Base-by-base conservation (phyloP, 2,888 invertebrate species). In the Lasioglossum leucozonium region DNA sequence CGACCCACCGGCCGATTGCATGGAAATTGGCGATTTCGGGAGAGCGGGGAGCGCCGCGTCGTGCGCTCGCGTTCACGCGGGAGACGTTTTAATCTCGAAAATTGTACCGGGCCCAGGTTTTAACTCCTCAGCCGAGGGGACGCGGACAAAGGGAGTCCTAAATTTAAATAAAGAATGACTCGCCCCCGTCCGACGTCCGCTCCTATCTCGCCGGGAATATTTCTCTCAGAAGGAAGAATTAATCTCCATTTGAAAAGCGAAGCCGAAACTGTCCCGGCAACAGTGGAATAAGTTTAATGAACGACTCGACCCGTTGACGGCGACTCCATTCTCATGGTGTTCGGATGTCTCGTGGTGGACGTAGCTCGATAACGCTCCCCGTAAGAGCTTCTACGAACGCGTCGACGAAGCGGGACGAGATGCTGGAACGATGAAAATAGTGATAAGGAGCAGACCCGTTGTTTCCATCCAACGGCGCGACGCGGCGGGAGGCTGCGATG, bases 81-180 rank as follows among this genome's bases (percentile, higher is more conserved):
- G 58, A 26, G 58, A 26, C 26, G 58, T 58, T 58, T 58, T 58
- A 58, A 58, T 58, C 58, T 26, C 58, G 58, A 58, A 26, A 58
- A 58, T 58, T 58, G 58, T 58, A 26, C 42, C 79, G 72, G 30
- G n/a, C n/a, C 42, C 26, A 16, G 55, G 34, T 47, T 40, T 30
- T 37, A 69, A 69, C 40, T 69, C 69, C 37, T 37, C n/a, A 22
- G 69, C 37, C 37, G 18, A 37, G 58, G 58, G 73, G 51, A 73
- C 58, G 26, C 26, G 26, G 58, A 58, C 58, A 58, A 74, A 62
- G 8, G 72, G 18, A 67, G 3, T 47, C 30, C 5, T 10, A 67
- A 75, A 78, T 62, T 77, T 81, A 11, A 62, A 77, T 81, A 81
- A 81, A 58, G 44, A 71, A 81, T 6, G 65, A 34, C 62, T 30